phyloP scores from a whole-genome alignment of 2,888 invertebrate genomes.

The Caenorhabditis sinica region DNA sequence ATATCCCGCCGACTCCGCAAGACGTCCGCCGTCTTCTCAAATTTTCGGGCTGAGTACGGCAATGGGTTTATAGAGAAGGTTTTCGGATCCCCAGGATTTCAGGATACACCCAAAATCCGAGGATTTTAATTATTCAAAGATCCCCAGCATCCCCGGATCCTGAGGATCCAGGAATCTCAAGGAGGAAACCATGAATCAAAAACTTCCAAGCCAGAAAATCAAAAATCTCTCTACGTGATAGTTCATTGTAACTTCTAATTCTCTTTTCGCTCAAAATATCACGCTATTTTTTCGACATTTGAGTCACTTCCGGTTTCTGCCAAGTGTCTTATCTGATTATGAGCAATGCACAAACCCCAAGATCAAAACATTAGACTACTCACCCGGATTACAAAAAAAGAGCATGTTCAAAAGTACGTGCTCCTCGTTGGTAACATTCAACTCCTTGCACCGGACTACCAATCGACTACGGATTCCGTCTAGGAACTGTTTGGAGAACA shows the following conservation, averaged over 20 bases:
- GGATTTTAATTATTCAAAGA: too few relatives aligned
- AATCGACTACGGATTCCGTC: slow-evolving; percentile 22
- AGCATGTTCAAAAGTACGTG: slow-evolving; percentile 7
- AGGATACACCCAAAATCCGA: too few relatives aligned
- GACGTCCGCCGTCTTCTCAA: too few relatives aligned
- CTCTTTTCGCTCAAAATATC: background rate
- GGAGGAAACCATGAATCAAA: too few relatives aligned
- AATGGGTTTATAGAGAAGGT: too few relatives aligned
- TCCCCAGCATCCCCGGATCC: too few relatives aligned
- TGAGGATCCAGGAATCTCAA: too few relatives aligned
- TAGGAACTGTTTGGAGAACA: slow-evolving; percentile 20
- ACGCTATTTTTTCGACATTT: background rate
- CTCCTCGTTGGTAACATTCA: slow-evolving; percentile 41
- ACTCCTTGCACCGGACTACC: background rate
- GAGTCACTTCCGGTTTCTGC: background rate
- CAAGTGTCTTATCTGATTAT: background rate
- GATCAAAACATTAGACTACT: background rate
- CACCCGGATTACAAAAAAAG: slow-evolving; percentile 43
- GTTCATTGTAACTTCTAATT: background rate
- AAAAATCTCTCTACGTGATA: background rate
- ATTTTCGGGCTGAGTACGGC: too few relatives aligned
- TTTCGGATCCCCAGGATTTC: too few relatives aligned
- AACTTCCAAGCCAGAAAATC: too few relatives aligned
- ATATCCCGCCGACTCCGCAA: too few relatives aligned
- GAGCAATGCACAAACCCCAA: background rate